Evolutionary conservation across 2,113 vertebrate species (phyloP), one percentile per base, ranked within the genome.

Genomic region (Triplophysa siluroides): DNA sequence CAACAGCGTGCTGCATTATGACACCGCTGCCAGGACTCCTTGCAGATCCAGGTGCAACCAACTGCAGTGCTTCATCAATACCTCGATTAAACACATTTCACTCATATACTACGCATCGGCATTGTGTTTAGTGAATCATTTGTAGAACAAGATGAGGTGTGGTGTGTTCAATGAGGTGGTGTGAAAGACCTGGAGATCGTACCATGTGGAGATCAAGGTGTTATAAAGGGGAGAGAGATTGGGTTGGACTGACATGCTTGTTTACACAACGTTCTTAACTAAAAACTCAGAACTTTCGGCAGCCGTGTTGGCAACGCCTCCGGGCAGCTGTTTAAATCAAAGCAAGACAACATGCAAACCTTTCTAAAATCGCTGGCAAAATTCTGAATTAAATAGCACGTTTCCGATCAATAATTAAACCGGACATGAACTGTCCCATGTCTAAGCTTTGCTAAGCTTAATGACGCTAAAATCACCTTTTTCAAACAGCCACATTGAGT

Each of bases 1-100:
- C 73, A 68, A 10, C 61, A 75, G 70, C 11, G 6, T 75, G 67
- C 54, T 83, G 81, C 81, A 79, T 78, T 79, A 79, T 69, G 81
- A 83, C 76, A 76, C 54, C 21, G 29, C 13, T 73, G 33, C 74
- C 43, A 72, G 72, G 69, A 19, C 23, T 84, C 13, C 41, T 76
- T 38, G 4, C 11, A 52, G 38, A 78, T 73, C 24, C 50, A 65
- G 8, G 54, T 60, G 66, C 82, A 72, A 56, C 24, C 38, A 45
- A 68, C 43, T 33, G 45, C 33, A 79, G 67, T 50, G 23, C 71
- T 52, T 68, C 43, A 75, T 75, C 70, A 61, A 66, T 75, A 67
- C 23, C 62, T 58, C 7, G 8, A 65, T 64, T 65, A 11, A 80
- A 43, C 74, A 38, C 26, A 65, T 76, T 76, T 76, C 18, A 10